These are phyloP conservation scores for Drosophila robusta DNA, from an alignment of 2,888 invertebrate species.

Conservation along the genomic window DNA sequence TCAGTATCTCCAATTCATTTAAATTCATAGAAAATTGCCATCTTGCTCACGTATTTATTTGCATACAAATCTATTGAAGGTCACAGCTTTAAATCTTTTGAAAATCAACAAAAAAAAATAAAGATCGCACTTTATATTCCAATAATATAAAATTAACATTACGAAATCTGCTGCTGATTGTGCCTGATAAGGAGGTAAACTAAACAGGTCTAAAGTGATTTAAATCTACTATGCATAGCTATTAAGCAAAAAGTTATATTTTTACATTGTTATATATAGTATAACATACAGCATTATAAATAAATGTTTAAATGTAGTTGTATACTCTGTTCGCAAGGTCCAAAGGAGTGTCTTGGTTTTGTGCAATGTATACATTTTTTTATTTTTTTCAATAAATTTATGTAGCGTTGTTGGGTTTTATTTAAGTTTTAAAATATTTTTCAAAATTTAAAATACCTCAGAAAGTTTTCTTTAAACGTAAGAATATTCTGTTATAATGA, in stretches of 20 bases:
- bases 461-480: too few species aligned
- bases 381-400: too few species aligned
- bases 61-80: conserved; percentile 3
- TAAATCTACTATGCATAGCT: not conserved
- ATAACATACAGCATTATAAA: too few species aligned
- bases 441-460: too few species aligned
- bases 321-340: too few species aligned
- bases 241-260: not conserved
- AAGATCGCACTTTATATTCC: conserved; percentile 16
- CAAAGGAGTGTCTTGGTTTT: too few species aligned
- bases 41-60: conserved; percentile 12
- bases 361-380: too few species aligned
- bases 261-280: too few species aligned
- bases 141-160: not conserved
- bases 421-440: too few species aligned
- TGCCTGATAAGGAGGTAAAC: not conserved
- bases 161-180: conserved; percentile 1
- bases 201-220: not conserved
- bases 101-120: not conserved
- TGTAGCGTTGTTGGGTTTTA: too few species aligned
- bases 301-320: too few species aligned
- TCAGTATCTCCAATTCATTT: not conserved
- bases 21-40: not conserved
- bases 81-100: not conserved
- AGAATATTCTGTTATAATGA: too few species aligned